Base-by-base conservation (phyloP, 2,888 invertebrate genomes). In the Augiades crinisus region DNA sequence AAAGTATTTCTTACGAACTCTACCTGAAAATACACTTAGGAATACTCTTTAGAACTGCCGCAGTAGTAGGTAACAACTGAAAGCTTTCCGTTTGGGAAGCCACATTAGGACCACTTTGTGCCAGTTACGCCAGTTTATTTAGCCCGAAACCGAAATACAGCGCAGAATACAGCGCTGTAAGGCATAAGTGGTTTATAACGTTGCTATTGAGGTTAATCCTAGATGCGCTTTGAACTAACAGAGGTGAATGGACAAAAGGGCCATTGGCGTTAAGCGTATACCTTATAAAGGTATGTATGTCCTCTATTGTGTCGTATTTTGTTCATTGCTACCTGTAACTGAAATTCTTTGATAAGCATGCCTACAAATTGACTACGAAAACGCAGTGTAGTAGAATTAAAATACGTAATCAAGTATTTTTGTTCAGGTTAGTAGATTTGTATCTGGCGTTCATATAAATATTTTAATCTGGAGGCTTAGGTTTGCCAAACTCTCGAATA, bases 81-180 rank as follows among this genome's bases (percentile, higher is more conserved):
- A 33, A 49, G 40, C 40, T 41, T 49, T 49, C 33, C 49, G 40
- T 41, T 41, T 40, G 24, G 33, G 22, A 49, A 41, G 49, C 22
- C 33, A 41, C 41, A 41, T 49, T 24, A 49, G 49, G 17, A 49
- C 16, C 33, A 34, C 49, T 41, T 47, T 49, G 24, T 49, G 24
- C 40, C 33, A 41, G 47, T 43, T 31, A 31, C 43, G 22, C 27
- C 16, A 19, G 27, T 49, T 49, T 49, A 49, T 49, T 49, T 49
- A 40, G 24, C 30, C 13, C 19, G 7, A 31, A 17, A 31, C 19
- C 31, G 21, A 31, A 43, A 43, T 31, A 43, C 43, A 37, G 12
- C 14, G 12, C 5, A 31, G 41, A 21, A 33, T 33, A 44, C 13
- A 31, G 10, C 33, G 21, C 33, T 45, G 24, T 45, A n/a, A 30